A percentile compares a stretch with the other conserved stretches of the same genome.
Conservation (phyloP, 2,113 vertebrate genomes). For the Microtus oregoni region DNA sequence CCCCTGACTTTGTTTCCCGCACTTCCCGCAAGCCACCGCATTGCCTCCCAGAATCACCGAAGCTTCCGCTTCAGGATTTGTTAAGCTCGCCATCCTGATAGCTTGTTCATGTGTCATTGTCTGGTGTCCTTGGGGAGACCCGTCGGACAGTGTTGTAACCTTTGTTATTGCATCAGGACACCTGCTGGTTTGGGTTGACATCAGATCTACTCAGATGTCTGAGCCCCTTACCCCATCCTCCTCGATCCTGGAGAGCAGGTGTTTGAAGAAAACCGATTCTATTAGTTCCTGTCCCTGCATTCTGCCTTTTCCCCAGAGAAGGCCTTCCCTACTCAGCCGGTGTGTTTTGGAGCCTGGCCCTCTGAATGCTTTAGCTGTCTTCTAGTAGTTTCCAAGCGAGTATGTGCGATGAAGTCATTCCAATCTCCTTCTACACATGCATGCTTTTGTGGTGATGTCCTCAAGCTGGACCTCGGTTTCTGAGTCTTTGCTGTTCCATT, state of each 20-base stretch:
- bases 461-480: not conserved
- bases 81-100: not conserved
- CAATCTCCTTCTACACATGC: accelerated
- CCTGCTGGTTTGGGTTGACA: not conserved
- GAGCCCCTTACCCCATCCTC: not conserved
- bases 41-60: not conserved
- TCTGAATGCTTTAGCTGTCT: not conserved
- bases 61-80: not conserved
- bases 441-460: not conserved
- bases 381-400: not conserved
- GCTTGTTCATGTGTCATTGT: not conserved
- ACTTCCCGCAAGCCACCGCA: not conserved
- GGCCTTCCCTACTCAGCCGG: no score
- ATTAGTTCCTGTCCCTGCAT: not conserved
- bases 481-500: not conserved
- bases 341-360: not conserved
- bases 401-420: no score
- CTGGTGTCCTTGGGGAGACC: not conserved
- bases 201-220: no score
- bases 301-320: no score
- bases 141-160: no score
- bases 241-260: not conserved
- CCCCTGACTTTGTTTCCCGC: not conserved
- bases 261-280: not conserved
- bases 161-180: not conserved